Conservation (phyloP, 2,113 vertebrate genomes). For the Catagonus wagneri region DNA sequence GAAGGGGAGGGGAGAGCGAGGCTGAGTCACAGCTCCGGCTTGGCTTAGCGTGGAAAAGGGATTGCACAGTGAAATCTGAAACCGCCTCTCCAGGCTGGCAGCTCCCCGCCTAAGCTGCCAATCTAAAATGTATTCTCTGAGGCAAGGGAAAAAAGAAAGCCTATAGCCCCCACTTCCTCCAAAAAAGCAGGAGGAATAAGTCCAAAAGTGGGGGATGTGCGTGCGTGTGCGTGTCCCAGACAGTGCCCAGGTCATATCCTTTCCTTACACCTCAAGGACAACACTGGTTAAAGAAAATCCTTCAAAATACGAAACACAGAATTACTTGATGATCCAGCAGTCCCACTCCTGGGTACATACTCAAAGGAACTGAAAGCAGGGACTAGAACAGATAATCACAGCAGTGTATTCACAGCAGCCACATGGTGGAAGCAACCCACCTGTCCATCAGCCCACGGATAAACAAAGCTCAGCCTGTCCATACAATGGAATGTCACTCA, state of each 20-base stretch:
- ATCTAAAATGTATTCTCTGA: slow-evolving; percentile 33
- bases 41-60: background rate
- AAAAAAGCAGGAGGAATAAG: background rate
- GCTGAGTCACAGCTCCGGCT: background rate
- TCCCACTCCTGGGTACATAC: background rate
- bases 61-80: background rate
- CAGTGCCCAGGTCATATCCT: background rate
- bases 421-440: background rate
- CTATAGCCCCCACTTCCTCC: background rate
- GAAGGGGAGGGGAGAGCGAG: background rate
- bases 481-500: rapidly evolving
- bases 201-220: too few relatives aligned
- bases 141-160: background rate
- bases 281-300: background rate
- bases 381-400: background rate
- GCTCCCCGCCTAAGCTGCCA: background rate
- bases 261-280: background rate
- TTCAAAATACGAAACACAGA: background rate
- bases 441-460: rapidly evolving
- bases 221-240: background rate
- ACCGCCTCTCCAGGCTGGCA: background rate
- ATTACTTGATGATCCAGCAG: background rate
- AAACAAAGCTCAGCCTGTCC: background rate
- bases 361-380: background rate
- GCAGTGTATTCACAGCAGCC: background rate